Conservation (phyloP, 2,113 vertebrate species). For the Archilochus colubris region DNA sequence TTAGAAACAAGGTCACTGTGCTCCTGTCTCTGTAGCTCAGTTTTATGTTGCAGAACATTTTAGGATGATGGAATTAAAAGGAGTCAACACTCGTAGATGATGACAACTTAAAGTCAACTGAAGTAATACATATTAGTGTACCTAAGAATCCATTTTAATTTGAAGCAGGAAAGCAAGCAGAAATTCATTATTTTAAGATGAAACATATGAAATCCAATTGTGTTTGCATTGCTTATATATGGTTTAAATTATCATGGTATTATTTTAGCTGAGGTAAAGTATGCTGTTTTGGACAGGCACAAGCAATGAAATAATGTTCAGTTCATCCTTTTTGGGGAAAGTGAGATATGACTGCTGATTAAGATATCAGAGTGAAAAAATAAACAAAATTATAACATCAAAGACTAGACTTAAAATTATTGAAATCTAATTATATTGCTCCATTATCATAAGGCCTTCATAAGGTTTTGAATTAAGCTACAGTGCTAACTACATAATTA, state of each 20-base stretch:
- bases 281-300: background rate
- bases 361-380: background rate
- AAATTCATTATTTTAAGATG: background rate
- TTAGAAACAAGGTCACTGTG: background rate
- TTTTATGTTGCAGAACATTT: background rate
- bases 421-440: background rate
- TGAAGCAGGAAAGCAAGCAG: background rate
- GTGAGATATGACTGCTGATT: background rate
- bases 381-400: background rate
- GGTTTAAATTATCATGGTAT: background rate
- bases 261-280: slow-evolving; percentile 9
- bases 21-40: background rate
- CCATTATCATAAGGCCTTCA: background rate
- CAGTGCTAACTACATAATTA: background rate
- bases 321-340: background rate
- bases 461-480: background rate
- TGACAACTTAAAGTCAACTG: background rate
- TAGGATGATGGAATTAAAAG: background rate
- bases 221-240: background rate
- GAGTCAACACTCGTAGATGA: background rate
- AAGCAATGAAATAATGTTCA: background rate
- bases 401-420: background rate
- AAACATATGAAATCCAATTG: background rate
- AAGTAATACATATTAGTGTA: background rate
- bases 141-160: background rate